Conservation (phyloP, 2,888 invertebrate genomes). For the Polydrusus tereticollis region DNA sequence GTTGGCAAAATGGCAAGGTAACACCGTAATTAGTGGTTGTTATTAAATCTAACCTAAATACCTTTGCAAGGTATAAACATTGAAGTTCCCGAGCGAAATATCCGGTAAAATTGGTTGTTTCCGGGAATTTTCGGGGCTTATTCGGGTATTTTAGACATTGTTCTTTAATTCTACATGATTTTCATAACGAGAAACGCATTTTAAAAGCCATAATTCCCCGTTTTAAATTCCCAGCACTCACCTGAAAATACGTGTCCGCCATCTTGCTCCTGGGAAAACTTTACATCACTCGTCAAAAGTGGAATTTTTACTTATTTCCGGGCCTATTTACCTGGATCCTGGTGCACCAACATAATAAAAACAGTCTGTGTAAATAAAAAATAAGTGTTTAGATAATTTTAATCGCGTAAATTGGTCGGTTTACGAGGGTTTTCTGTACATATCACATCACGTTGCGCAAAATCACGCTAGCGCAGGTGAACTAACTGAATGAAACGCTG, state of each 20-base stretch:
- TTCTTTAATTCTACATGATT: neutral
- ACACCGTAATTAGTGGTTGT: conserved; percentile 32
- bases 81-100: conserved; percentile 5
- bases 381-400: conserved; percentile 27
- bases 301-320: conserved; percentile 14
- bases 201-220: neutral
- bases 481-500: conserved; percentile 21
- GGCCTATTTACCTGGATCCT: neutral
- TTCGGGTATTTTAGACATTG: neutral
- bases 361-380: conserved; percentile 19
- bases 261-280: conserved; percentile 67
- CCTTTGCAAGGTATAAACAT: conserved; percentile 28
- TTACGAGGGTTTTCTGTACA: conserved; percentile 23
- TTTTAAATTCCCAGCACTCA: conserved; percentile 60
- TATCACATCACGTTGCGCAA: conserved; percentile 38
- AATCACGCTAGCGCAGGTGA: conserved; percentile 19
- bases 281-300: conserved; percentile 30
- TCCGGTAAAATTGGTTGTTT: neutral
- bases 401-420: conserved; percentile 31
- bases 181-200: neutral
- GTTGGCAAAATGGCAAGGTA: conserved; percentile 29
- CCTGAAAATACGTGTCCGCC: conserved; percentile 78
- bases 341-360: conserved; percentile 32
- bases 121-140: neutral
- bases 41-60: conserved; percentile 48